Evolutionary conservation across 2,113 vertebrate genomes (phyloP).

Genomic region (Lampris megalopsis): DNA sequence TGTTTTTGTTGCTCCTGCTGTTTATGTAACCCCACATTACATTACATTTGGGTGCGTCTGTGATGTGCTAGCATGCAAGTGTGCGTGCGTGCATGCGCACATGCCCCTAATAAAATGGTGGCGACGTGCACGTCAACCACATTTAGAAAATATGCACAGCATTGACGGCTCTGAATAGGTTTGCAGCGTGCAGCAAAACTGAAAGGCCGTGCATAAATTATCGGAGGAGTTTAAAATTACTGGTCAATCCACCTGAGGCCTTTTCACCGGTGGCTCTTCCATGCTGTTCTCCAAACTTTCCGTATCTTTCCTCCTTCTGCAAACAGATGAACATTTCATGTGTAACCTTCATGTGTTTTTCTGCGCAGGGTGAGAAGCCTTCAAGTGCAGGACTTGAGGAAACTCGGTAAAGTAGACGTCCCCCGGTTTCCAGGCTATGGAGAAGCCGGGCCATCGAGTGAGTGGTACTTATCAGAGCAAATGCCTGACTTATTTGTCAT

Average conservation of each 20-base stretch:
- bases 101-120: not conserved
- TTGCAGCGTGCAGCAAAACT: conserved; percentile 7
- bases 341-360: conserved; percentile 11
- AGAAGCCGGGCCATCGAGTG: conserved; percentile 20
- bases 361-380: conserved; percentile 18
- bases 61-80: conserved; percentile 8
- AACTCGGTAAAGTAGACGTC: conserved; percentile 31
- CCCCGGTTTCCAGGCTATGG: conserved; percentile 19
- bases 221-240: conserved; percentile 10
- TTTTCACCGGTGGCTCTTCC: conserved; percentile 21
- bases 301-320: not conserved
- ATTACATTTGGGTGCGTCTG: conserved; percentile 4
- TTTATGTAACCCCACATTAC: conserved; percentile 60
- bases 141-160: not conserved
- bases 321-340: conserved; percentile 22
- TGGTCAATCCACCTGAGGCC: not conserved
- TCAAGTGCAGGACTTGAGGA: not conserved
- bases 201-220: not conserved
- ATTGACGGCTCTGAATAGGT: conserved; percentile 21
- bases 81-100: conserved; percentile 5
- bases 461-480: conserved; percentile 56
- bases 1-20: conserved; percentile 31
- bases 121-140: conserved; percentile 7
- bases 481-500: conserved; percentile 73
- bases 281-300: conserved; percentile 18